phyloP scores from a whole-genome alignment of 1,140 invertebrate genomes.

The Paraescarpia echinospica region DNA sequence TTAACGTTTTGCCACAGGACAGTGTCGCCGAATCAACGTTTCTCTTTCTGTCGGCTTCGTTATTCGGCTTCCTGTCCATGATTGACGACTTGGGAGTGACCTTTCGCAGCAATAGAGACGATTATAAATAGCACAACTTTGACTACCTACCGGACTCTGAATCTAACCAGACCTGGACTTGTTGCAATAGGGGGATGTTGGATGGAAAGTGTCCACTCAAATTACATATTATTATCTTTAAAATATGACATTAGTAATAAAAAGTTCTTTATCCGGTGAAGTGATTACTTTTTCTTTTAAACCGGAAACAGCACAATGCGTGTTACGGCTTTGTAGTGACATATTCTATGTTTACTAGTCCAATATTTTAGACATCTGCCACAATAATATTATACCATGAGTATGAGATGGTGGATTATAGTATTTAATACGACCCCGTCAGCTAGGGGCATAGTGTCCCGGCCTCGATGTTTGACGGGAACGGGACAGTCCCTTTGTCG shows the following conservation, averaged over 20 bases:
- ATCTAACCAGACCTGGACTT: not conserved
- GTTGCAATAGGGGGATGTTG: not conserved
- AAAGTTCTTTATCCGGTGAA: not conserved
- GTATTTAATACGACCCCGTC: not conserved
- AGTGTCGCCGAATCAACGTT: not conserved
- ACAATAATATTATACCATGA: not conserved
- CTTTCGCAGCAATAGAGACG: not conserved
- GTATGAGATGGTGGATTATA: not conserved
- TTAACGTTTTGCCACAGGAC: no score
- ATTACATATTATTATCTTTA: not conserved
- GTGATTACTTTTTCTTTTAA: not conserved
- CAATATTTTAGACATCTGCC: not conserved
- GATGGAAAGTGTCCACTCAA: not conserved
- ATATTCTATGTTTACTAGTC: not conserved
- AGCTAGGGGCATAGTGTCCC: not conserved
- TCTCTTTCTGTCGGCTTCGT: not conserved
- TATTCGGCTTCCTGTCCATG: not conserved
- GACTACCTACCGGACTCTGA: not conserved
- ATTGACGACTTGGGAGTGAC: not conserved
- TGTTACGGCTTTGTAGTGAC: not conserved
- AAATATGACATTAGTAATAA: not conserved
- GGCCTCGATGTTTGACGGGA: not conserved
- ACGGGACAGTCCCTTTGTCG: not conserved
- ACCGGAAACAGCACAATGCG: not conserved
- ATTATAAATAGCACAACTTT: not conserved